Percentiles rank a stretch among this genome's conserved stretches.
These are phyloP conservation scores for Xylocopa sonorina DNA, from an alignment of 1,140 invertebrate genomes.

Conservation along the genomic window DNA sequence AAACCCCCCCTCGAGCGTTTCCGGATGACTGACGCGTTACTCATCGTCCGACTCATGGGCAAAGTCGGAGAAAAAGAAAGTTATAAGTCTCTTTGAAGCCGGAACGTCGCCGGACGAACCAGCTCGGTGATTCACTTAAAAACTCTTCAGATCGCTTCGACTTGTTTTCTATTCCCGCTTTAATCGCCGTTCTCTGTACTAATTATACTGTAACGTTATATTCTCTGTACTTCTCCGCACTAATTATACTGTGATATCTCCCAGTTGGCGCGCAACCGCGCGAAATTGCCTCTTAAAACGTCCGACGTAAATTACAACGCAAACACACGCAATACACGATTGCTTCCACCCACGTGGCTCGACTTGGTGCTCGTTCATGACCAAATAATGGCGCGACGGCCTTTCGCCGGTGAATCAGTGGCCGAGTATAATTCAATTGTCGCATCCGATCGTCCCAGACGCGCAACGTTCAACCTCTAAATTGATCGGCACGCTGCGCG, in stretches of 20 bases:
- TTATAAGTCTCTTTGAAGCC: constrained; percentile 46
- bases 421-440: constrained; percentile 6
- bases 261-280: too few species aligned
- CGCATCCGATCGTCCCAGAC: neutral
- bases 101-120: constrained; percentile 45
- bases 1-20: constrained; percentile 11
- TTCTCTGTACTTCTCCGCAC: too few species aligned
- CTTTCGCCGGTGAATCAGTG: neutral
- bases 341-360: neutral
- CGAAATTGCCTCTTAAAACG: too few species aligned
- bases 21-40: constrained; percentile 52
- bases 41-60: constrained; percentile 56
- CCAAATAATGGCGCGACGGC: neutral
- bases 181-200: neutral
- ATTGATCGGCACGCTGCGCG: too few species aligned
- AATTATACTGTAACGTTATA: too few species aligned
- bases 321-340: neutral
- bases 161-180: neutral
- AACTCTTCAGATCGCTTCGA: neutral
- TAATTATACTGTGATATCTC: too few species aligned
- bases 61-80: constrained; percentile 50
- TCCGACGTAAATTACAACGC: too few species aligned
- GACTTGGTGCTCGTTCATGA: neutral
- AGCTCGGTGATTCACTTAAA: constrained; percentile 34
- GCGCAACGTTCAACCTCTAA: neutral